These are phyloP conservation scores for Acronicta psi DNA, from an alignment of 2,888 invertebrate species.

Conservation along the genomic window DNA sequence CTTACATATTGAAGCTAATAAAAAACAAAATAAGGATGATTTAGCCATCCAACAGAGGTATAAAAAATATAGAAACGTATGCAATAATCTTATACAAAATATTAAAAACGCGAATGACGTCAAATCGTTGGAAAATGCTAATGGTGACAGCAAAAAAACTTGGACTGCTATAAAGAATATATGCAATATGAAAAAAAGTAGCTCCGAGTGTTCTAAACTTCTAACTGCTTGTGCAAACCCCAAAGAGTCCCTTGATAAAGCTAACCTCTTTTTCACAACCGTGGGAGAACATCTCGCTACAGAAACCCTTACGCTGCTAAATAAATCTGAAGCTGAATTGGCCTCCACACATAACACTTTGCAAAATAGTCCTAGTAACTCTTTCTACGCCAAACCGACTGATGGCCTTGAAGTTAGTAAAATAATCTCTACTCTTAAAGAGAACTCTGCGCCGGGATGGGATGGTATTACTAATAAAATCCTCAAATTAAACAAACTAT, in stretches of 20 bases:
- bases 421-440: too few relatives aligned
- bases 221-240: neutral
- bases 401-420: too few relatives aligned
- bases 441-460: too few relatives aligned
- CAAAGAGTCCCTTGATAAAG: neutral
- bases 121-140: neutral
- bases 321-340: too few relatives aligned
- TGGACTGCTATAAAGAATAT: slow-evolving; percentile 13
- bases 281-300: slow-evolving; percentile 7
- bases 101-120: slow-evolving; percentile 1
- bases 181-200: slow-evolving; percentile 1
- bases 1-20: slow-evolving; percentile 5
- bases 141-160: slow-evolving; percentile 8
- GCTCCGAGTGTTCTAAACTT: neutral
- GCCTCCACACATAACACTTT: too few relatives aligned
- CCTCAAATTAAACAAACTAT: too few relatives aligned
- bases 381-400: too few relatives aligned
- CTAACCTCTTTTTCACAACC: slow-evolving; percentile 4
- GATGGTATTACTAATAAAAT: too few relatives aligned
- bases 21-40: slow-evolving; percentile 3
- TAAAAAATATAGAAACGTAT: slow-evolving; percentile 8
- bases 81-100: slow-evolving; percentile 12
- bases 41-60: neutral
- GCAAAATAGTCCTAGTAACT: too few relatives aligned
- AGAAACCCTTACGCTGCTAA: too few relatives aligned